Evolutionary conservation across 92 coral and sea anemone species (phyloP), one percentile per base, ranked within the genome.

Genomic region (Porites evermanni): DNA sequence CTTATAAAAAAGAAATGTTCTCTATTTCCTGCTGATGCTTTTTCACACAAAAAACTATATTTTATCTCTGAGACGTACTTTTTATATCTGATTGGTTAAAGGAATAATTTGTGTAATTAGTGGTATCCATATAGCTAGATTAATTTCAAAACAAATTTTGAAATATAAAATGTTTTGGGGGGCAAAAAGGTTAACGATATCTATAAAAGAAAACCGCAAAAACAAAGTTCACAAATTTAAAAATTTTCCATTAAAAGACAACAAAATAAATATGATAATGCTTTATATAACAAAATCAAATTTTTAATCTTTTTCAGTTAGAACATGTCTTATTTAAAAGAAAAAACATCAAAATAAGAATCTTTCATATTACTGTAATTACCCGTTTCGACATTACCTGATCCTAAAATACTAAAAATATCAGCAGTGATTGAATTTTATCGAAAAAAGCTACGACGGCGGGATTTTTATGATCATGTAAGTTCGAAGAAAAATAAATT

Each of bases 141-240:
- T 6, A 32, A 70, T 58, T 71, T 70, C 70, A 81, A 80, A 81
- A 81, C 78, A 81, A 60, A 81, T 81, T 70, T 47, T 24, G 20
- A 59, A 81, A 24, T 64, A 53, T 16, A 59, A 44, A 81, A 26
- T 11, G 59, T n/a, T 14, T 70, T 81, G 19, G 44, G 77, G 86
- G 78, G 67, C 69, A 53, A 69, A 81, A 59, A 58, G 71, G 78
- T 60, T 70, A 81, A 81, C 71, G 86, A 81, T 18, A 81, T 52
- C 8, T 9, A 64, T 4, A 38, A 81, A 70, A 81, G 61, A 24
- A 24, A 70, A 60, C 69, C 60, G 60, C 66, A 24, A 24, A 81
- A 69, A 6, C 20, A 71, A 81, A 68, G 69, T 58, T 56, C 85
- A 70, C 85, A 54, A 69, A 81, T 81, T 32, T 59, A 81, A 81